A percentile compares a stretch with the other conserved stretches of the same genome.
Evolutionary conservation across 2,797 vertebrate genomes (phyloP).

Genomic region (Mycteria americana): DNA sequence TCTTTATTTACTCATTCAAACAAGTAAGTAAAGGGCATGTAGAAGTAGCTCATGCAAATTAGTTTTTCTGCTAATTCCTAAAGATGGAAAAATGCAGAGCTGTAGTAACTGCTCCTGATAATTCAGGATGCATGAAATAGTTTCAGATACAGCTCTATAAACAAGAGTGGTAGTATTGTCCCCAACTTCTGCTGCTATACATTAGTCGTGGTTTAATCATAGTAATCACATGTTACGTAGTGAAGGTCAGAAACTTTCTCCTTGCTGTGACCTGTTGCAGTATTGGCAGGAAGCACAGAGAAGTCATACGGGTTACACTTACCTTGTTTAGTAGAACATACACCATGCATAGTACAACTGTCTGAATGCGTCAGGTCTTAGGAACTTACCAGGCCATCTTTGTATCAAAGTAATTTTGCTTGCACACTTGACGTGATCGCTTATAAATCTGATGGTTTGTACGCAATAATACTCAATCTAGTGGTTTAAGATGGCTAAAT

Average conservation of each 20-base stretch:
- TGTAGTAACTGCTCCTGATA: neutral
- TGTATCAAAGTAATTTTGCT: neutral
- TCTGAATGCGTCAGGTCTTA: neutral
- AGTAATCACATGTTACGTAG: fast-evolving
- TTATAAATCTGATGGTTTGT: neutral
- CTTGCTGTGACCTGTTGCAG: neutral
- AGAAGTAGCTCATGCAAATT: neutral
- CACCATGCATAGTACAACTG: fast-evolving
- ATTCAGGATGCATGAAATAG: neutral
- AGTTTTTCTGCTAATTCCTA: neutral
- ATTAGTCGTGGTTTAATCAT: neutral
- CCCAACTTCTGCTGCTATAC: neutral
- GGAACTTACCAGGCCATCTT: neutral
- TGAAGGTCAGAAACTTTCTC: neutral
- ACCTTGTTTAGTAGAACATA: neutral
- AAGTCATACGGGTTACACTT: neutral
- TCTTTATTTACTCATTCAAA: neutral
- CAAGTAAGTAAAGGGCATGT: neutral
- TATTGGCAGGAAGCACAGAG: neutral
- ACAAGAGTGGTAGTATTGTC: neutral
- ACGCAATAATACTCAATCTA: neutral
- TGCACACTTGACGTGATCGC: neutral
- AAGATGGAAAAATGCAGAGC: neutral
- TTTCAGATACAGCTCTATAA: neutral
- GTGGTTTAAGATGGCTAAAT: neutral